Base-by-base conservation (phyloP, 2,888 invertebrate genomes). In the Nephrocerus scutellatus region DNA sequence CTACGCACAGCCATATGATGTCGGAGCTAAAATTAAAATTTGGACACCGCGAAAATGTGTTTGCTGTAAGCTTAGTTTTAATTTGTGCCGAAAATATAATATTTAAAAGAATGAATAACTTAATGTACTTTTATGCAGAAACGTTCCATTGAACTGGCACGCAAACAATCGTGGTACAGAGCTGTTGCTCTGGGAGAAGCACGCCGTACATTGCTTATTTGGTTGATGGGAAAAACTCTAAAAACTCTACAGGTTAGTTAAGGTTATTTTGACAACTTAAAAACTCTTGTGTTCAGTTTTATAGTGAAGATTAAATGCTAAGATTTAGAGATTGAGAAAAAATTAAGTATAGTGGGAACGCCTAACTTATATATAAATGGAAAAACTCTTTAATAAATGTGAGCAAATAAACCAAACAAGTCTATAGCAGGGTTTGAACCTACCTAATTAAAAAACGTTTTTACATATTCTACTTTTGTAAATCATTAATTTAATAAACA, bases 161-260 rank as follows among this genome's bases (percentile, higher is more conserved):
- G 79, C 23, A 77, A 79, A 49, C 76, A 80, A 70, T 75, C 78
- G 8, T 81, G 80, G 79, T 71, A 80, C 15, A 70, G 75, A 23
- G 75, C 76, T 1, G 75, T 75, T 2, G 73, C 80, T 5, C 73
- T 76, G 48, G 77, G 77, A 1, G 55, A 66, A 40, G 72, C 74
- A 18, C 74, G 77, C 47, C 64, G 66, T 3, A 68, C 73, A 38
- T 73, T 41, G 62, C 68, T 50, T 69, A 74, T 74, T 50, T 82
- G 69, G 69, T 40, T 68, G 12, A 57, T 80, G n/a, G 71, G 72
- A 41, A 71, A 73, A 3, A 68, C 76, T 0, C 56, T 78, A 6
- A 58, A 65, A 20, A 76, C 64, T 6, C 43, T 68, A 21, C 56
- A 59, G 46, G 68, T 66, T 44, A 42, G 47, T 7, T 10, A 10